phyloP scores from a whole-genome alignment of 1,140 invertebrate species.

The Stegodyphus dumicola region DNA sequence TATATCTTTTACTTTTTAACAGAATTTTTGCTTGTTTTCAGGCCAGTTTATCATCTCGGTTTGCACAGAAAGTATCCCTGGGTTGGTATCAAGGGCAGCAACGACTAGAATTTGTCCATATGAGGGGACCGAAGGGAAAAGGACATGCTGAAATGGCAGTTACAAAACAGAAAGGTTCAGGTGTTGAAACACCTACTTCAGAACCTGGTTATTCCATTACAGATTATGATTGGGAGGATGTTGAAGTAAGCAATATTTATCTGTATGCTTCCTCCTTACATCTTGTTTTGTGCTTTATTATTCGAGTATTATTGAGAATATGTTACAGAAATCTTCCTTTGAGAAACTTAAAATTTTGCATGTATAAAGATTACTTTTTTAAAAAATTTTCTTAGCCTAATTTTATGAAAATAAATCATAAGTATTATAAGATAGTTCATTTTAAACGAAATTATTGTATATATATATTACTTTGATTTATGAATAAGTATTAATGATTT shows the following conservation, averaged over 20 bases:
- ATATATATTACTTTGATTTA: no score
- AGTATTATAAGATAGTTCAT: no score
- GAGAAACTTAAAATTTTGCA: no score
- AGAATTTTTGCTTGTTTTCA: conserved; percentile 67
- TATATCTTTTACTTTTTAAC: not conserved
- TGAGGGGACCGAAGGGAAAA: conserved; percentile 96
- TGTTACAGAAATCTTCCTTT: no score
- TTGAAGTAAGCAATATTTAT: conserved; percentile 48
- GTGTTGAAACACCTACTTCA: conserved; percentile 94
- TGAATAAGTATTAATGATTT: no score
- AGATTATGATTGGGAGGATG: conserved; percentile 66
- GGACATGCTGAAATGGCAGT: conserved; percentile 99
- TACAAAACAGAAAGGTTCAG: conserved; percentile 87
- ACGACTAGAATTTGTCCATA: conserved; percentile 95
- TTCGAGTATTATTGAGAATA: no score
- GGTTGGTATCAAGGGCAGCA: conserved; percentile 86
- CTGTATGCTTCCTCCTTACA: no score
- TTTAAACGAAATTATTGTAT: no score
- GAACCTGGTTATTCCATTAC: conserved; percentile 76
- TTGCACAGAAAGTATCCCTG: conserved; percentile 96
- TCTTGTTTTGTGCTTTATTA: no score
- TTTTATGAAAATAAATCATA: no score
- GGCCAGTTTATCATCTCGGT: conserved; percentile 92
- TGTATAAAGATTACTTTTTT: no score
- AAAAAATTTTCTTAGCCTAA: no score